Percentiles rank a stretch among this genome's conserved stretches.
phyloP scores from a whole-genome alignment of 2,888 invertebrate species.

The Scrobipalpa costella region DNA sequence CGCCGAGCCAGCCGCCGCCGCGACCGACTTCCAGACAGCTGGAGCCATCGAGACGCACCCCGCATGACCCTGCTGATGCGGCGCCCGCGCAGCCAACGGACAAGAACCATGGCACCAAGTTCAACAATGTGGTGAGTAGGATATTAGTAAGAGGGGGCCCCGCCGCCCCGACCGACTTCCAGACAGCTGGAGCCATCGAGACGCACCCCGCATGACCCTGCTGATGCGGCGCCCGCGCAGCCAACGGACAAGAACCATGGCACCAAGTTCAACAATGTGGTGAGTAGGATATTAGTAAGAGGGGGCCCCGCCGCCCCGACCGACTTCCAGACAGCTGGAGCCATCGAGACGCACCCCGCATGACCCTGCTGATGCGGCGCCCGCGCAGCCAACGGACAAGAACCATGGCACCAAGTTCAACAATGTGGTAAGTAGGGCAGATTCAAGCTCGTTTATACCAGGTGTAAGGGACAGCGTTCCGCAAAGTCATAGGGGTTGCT shows the following conservation, averaged over 20 bases:
- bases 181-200: slow-evolving; percentile 41
- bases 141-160: neutral
- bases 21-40: slow-evolving; percentile 43
- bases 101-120: slow-evolving; percentile 43
- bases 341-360: neutral
- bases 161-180: slow-evolving; percentile 43
- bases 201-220: slow-evolving; percentile 36
- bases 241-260: slow-evolving; percentile 39
- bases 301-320: slow-evolving; percentile 42
- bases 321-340: slow-evolving; percentile 45
- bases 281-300: neutral
- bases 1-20: slow-evolving; percentile 44
- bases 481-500: too few relatives aligned
- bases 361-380: slow-evolving; percentile 43
- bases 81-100: slow-evolving; percentile 43
- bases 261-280: slow-evolving; percentile 45
- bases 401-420: slow-evolving; percentile 42
- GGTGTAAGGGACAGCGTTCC: too few relatives aligned
- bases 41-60: slow-evolving; percentile 33
- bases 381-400: slow-evolving; percentile 44
- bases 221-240: slow-evolving; percentile 44
- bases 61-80: slow-evolving; percentile 40
- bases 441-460: too few relatives aligned
- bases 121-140: slow-evolving; percentile 38
- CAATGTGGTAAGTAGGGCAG: too few relatives aligned